phyloP scores from a whole-genome alignment of 92 coral and sea anemone genomes.

The Isaurus tuberculatus region DNA sequence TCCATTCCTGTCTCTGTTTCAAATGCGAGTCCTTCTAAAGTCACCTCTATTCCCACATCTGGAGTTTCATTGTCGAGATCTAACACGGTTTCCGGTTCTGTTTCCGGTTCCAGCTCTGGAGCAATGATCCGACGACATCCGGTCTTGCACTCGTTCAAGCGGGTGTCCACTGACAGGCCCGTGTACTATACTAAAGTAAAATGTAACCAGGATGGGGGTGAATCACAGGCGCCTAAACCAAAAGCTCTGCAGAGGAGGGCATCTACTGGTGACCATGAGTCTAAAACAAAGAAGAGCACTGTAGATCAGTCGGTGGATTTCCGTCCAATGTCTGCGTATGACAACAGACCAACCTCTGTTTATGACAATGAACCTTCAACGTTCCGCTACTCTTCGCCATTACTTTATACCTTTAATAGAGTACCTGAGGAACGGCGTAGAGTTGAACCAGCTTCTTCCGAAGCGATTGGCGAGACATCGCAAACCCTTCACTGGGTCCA shows the following conservation, averaged over 20 bases:
- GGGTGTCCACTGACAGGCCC: conserved; percentile 74
- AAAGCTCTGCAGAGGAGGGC: conserved; percentile 71
- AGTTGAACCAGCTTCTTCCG: conserved; percentile 3
- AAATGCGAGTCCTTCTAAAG: background rate
- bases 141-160: conserved; percentile 76
- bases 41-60: background rate
- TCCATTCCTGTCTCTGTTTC: conserved; percentile 37
- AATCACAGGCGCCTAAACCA: background rate
- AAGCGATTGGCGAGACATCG: background rate
- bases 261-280: conserved; percentile 74
- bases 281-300: conserved; percentile 29
- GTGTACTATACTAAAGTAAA: conserved; percentile 65
- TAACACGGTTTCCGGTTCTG: conserved; percentile 40
- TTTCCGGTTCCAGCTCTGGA: conserved; percentile 40
- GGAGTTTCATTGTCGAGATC: conserved; percentile 8
- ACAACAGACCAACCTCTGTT: conserved; percentile 81
- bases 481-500: conserved; percentile 20
- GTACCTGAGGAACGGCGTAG: background rate
- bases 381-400: conserved; percentile 82
- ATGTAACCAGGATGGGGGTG: background rate
- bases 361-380: conserved; percentile 84
- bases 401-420: conserved; percentile 35
- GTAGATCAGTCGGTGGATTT: conserved; percentile 53
- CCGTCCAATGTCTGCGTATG: conserved; percentile 85
- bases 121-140: conserved; percentile 75